phyloP scores from a whole-genome alignment of 1,140 invertebrate genomes.

The Globodera rostochiensis region DNA sequence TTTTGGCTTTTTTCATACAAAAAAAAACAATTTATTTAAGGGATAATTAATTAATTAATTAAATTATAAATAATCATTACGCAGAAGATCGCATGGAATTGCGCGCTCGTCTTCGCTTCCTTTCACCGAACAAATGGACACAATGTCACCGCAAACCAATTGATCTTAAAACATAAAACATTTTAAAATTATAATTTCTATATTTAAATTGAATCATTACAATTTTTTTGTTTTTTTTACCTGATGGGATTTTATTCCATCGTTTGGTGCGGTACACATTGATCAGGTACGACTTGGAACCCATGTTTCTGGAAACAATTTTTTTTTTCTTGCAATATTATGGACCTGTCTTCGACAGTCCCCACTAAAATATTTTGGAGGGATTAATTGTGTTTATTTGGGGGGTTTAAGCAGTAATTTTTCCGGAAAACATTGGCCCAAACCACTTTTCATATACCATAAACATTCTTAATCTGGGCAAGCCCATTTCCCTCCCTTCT shows the following conservation, averaged over 20 bases:
- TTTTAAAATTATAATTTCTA: neutral
- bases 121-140: slow-evolving; percentile 80
- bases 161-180: slow-evolving; percentile 70
- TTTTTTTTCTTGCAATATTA: too few relatives aligned
- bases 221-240: neutral
- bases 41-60: neutral
- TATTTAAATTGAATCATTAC: too few relatives aligned
- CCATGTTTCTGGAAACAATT: slow-evolving; percentile 24
- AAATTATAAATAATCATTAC: neutral
- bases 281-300: slow-evolving; percentile 27
- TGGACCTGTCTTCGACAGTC: too few relatives aligned
- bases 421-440: too few relatives aligned
- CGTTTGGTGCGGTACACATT: slow-evolving; percentile 87
- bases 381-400: too few relatives aligned
- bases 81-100: slow-evolving; percentile 93
- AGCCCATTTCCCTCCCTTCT: too few relatives aligned
- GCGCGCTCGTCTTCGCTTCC: slow-evolving; percentile 78
- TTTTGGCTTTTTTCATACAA: too few relatives aligned
- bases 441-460: too few relatives aligned
- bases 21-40: too few relatives aligned
- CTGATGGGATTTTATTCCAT: slow-evolving; percentile 83
- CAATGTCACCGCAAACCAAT: slow-evolving; percentile 91
- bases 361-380: too few relatives aligned
- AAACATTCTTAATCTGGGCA: too few relatives aligned
- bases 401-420: too few relatives aligned